Evolutionary conservation across 2,113 vertebrate species (phyloP).

Genomic region (Pangasianodon hypophthalmus): DNA sequence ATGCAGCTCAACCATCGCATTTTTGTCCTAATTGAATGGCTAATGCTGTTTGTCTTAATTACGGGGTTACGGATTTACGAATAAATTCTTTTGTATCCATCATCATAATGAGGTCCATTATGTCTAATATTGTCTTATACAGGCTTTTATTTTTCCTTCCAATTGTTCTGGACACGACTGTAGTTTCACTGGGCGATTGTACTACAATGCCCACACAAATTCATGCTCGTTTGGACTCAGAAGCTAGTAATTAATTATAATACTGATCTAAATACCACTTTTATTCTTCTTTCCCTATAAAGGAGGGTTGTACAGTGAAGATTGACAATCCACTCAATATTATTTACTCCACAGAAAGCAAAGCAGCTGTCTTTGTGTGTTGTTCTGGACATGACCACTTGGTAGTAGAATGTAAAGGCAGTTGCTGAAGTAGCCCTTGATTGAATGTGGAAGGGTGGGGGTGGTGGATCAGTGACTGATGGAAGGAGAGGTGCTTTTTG

Average conservation of each 20-base stretch:
- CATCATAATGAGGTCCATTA: background rate
- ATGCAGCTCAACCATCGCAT: background rate
- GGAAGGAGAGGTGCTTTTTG: constrained; percentile 8
- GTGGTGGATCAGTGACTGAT: background rate
- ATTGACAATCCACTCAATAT: background rate
- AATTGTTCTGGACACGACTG: background rate
- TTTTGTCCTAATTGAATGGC: background rate
- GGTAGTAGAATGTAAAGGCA: background rate
- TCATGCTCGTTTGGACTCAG: background rate
- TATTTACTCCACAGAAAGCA: background rate
- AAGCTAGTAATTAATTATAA: background rate
- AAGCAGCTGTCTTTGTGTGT: background rate
- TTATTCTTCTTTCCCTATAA: background rate
- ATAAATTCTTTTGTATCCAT: background rate
- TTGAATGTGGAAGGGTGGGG: constrained; percentile 3
- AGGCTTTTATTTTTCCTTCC: background rate
- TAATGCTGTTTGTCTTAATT: background rate
- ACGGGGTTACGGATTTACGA: background rate
- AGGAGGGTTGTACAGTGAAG: background rate
- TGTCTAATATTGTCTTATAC: too few relatives aligned
- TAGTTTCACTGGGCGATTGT: background rate
- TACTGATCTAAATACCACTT: background rate
- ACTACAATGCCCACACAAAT: background rate
- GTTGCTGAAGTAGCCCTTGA: constrained; percentile 8
- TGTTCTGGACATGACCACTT: background rate